These are phyloP conservation scores for Hemaris fuciformis DNA, from an alignment of 2,888 invertebrate species.

Conservation along the genomic window DNA sequence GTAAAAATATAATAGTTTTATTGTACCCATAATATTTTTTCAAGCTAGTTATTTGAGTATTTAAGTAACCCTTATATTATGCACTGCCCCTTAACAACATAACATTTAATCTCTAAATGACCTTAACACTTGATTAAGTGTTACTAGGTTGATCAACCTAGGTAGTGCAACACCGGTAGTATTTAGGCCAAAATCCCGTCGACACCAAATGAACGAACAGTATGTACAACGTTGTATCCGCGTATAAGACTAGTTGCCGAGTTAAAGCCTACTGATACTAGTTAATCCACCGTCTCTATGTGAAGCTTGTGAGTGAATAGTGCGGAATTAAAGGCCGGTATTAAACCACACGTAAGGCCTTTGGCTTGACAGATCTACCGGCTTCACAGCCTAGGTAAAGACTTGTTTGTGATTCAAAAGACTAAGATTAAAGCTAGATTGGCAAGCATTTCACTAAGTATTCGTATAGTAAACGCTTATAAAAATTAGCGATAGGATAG, in stretches of 20 bases:
- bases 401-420: not conserved
- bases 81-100: too few species aligned
- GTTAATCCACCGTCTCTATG: not conserved
- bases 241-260: not conserved
- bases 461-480: too few species aligned
- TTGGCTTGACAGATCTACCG: not conserved
- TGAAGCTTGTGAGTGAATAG: not conserved
- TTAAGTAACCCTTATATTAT: too few species aligned
- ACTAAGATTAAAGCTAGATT: not conserved
- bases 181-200: not conserved
- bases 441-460: too few species aligned
- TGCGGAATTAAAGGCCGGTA: not conserved
- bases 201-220: not conserved
- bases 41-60: too few species aligned
- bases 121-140: too few species aligned
- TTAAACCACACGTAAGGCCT: not conserved
- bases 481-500: not conserved
- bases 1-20: too few species aligned
- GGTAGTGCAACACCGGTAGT: not conserved
- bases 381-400: not conserved
- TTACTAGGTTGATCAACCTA: too few species aligned
- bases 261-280: not conserved
- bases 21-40: too few species aligned
- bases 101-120: too few species aligned
- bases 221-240: not conserved